Base-by-base conservation (phyloP, 2,888 invertebrate genomes). In the Ommatoiulus sabulosus region DNA sequence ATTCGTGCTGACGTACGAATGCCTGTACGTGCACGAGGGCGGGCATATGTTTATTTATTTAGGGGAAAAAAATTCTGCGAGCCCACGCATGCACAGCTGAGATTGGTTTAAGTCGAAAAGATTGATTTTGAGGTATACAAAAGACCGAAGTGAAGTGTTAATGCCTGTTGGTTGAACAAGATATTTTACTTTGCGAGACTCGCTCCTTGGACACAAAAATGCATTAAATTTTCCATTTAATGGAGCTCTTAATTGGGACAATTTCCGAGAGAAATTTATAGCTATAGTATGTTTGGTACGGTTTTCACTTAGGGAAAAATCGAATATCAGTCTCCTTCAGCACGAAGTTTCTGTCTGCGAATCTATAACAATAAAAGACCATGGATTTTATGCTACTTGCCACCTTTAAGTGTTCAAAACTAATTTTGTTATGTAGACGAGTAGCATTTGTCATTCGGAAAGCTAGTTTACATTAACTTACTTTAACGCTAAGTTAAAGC, bases 191-290 rank as follows among this genome's bases (percentile, higher is more conserved):
- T 80, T 80, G 80, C 24, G 80, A 80, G 35, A 24, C 35, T 35
- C 35, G 80, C 80, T 80, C 12, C 24, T 80, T 80, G 80, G 80
- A 80, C 80, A 80, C 80, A 24, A 35, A 80, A 80, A 35, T 80
- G 80, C 80, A 35, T 80, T 35, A 35, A 3, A 80, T 80, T 80
- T 80, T 80, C 80, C 24, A 80, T 80, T 80, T 80, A 80, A 80
- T 35, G 80, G 80, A 80, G 80, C 35, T 80, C 80, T 80, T 80
- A 80, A 80, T 80, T 80, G 80, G 80, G 35, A 80, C 80, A 80
- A 35, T 80, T 80, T 35, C 35, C 35, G 0, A 52, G 35, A 1
- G 24, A 80, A 80, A 80, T 80, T 35, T 80, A 80, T 80, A 35
- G 24, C 35, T 12, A 35, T 35, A 35, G 35, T 35, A 35, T 35